Base-by-base conservation (phyloP, 2,888 invertebrate genomes). In the Ellobium chinense region DNA sequence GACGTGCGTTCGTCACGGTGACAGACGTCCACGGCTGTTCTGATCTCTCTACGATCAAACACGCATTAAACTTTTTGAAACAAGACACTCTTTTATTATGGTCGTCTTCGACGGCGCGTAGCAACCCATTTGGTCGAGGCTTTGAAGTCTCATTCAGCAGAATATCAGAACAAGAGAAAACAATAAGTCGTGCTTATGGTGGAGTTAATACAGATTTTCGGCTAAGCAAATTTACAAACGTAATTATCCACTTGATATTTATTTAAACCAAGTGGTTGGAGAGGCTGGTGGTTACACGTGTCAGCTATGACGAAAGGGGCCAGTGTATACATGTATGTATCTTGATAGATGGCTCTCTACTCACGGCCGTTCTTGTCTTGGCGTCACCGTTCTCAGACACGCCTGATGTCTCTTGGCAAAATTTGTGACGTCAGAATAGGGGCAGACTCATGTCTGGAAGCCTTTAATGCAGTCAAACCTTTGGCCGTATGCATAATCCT, bases 181-280 rank as follows among this genome's bases (percentile, higher is more conserved):
- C 7, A 46, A 46, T 12, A 58, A 5, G 21, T 37, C 58, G 58
- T 36, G 72, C 36, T 72, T 24, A 60, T 37, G n/a, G 24, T 24
- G 24, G 58, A 27, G 58, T 58, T 72, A 60, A 72, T 72, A 72
- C 34, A 72, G 72, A 72, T 56, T 36, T 24, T 37, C 36, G n/a
- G 34, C 3, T 36, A 58, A 58, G 34, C 58, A 72, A 72, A 72
- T 72, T 72, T 72, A 72, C 72, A 24, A 72, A 60, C 72, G 56
- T 72, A 58, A 72, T 72, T 56, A 72, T 72, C n/a, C n/a, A n/a
- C n/a, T n/a, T 14, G 34, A 21, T n/a, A 56, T 70, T 70, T 70
- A n/a, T 21, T 70, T 56, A 70, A 46, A 56, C 56, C 56, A 56
- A 21, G 31, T 7, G 27, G 9, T 29, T 2, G 0, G n/a, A n/a